Conservation (phyloP, 2,797 vertebrate genomes). For the Mycteria americana region DNA sequence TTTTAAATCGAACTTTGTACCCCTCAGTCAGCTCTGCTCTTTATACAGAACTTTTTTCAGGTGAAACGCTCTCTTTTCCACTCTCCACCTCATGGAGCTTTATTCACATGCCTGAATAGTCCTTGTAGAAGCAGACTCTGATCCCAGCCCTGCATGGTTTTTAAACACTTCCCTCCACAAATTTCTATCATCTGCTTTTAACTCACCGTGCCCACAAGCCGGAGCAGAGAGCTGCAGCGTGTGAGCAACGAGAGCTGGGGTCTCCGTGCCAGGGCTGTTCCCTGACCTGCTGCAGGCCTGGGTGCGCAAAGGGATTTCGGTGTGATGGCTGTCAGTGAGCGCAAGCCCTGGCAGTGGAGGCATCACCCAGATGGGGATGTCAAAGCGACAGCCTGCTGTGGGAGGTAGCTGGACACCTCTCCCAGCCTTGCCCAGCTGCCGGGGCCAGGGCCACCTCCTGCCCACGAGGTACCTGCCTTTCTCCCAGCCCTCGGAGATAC, state of each 20-base stretch:
- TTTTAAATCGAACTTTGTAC: background rate
- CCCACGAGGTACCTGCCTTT: background rate
- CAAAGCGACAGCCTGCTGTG: background rate
- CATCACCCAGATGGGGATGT: background rate
- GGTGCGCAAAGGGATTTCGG: background rate
- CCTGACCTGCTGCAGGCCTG: background rate
- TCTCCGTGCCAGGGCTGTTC: background rate
- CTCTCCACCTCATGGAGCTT: background rate
- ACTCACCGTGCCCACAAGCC: background rate
- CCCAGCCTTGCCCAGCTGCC: background rate
- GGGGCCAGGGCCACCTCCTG: background rate
- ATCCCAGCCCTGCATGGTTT: background rate
- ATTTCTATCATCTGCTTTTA: background rate
- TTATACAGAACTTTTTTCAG: background rate
- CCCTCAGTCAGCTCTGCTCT: background rate
- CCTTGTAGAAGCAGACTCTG: background rate
- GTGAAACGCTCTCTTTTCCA: background rate
- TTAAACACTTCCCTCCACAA: background rate
- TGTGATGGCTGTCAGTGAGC: rapidly evolving
- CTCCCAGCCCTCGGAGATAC: background rate
- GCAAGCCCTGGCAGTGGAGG: background rate
- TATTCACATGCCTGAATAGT: background rate
- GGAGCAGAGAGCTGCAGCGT: background rate
- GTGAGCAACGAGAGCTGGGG: rapidly evolving
- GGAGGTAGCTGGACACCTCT: background rate